A percentile compares a stretch with the other conserved stretches of the same genome.
Conservation (phyloP, 2,888 invertebrate genomes). For the Drosophila meridionalis region DNA sequence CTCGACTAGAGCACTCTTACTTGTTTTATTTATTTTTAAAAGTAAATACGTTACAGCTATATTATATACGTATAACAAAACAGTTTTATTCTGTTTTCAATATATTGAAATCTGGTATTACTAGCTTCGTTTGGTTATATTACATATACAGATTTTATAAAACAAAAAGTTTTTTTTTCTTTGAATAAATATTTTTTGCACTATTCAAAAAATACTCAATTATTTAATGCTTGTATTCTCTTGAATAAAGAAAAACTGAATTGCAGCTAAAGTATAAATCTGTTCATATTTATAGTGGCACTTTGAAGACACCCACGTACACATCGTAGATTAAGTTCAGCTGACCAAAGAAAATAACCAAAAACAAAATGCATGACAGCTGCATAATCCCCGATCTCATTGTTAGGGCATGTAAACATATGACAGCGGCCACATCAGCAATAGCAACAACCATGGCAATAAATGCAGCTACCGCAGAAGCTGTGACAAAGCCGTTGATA, state of each 20-base stretch:
- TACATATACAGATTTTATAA: too few species aligned
- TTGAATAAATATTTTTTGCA: background rate
- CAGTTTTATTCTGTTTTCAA: too few species aligned
- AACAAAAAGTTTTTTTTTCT: background rate
- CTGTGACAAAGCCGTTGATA: conserved; percentile 61
- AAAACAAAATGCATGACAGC: conserved; percentile 18
- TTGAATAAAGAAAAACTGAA: background rate
- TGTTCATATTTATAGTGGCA: background rate
- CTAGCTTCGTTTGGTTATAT: too few species aligned
- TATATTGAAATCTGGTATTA: too few species aligned
- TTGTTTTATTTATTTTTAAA: too few species aligned
- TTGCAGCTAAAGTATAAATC: background rate
- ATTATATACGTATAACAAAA: too few species aligned
- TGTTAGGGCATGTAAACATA: conserved; percentile 44
- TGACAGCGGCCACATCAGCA: conserved; percentile 38
- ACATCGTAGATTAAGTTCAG: background rate
- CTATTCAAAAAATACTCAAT: background rate
- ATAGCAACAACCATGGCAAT: conserved; percentile 18
- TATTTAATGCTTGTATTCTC: background rate
- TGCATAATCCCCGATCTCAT: conserved; percentile 12
- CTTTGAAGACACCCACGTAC: background rate
- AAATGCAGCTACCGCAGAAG: conserved; percentile 49
- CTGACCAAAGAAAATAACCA: conserved; percentile 1
- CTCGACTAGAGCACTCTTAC: too few species aligned
- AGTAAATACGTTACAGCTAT: too few species aligned